phyloP scores from a whole-genome alignment of 1,140 invertebrate genomes.

The Sycophaga agraensis region DNA sequence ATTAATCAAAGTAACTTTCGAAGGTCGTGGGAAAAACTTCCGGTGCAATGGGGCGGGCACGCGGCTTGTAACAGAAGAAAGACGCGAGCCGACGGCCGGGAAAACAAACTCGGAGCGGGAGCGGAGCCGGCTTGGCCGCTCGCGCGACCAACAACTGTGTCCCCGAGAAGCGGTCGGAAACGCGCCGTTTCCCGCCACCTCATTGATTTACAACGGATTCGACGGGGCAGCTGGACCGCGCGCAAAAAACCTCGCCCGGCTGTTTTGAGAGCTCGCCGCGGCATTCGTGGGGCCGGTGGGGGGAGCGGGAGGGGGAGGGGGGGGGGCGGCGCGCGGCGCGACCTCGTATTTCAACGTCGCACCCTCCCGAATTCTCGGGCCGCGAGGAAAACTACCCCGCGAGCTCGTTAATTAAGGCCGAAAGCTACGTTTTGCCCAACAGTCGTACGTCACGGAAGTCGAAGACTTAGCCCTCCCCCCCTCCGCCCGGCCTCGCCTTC shows the following conservation, averaged over 20 bases:
- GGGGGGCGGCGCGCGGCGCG: too few species aligned
- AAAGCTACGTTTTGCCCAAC: conserved; percentile 19
- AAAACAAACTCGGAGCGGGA: too few species aligned
- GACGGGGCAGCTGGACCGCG: too few species aligned
- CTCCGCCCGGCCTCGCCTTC: neutral
- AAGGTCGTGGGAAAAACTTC: too few species aligned
- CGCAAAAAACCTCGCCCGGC: neutral
- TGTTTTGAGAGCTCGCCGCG: neutral
- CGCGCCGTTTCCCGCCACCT: neutral
- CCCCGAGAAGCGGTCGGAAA: too few species aligned
- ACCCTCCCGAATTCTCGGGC: neutral
- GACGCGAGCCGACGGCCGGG: too few species aligned
- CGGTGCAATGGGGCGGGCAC: too few species aligned
- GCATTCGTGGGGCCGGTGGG: neutral
- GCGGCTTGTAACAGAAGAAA: too few species aligned
- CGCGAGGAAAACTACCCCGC: neutral
- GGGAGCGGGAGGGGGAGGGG: too few species aligned
- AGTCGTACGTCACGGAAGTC: conserved; percentile 18
- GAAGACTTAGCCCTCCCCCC: neutral
- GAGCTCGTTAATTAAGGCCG: conserved; percentile 21
- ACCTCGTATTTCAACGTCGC: conserved; percentile 13
- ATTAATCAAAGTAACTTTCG: too few species aligned
- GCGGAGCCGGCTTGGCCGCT: too few species aligned
- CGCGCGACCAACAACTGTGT: too few species aligned
- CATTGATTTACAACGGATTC: neutral